A percentile compares a stretch with the other conserved stretches of the same genome.
These are phyloP conservation scores for Himalopsyche japonica DNA, from an alignment of 2,888 invertebrate genomes.

Conservation along the genomic window DNA sequence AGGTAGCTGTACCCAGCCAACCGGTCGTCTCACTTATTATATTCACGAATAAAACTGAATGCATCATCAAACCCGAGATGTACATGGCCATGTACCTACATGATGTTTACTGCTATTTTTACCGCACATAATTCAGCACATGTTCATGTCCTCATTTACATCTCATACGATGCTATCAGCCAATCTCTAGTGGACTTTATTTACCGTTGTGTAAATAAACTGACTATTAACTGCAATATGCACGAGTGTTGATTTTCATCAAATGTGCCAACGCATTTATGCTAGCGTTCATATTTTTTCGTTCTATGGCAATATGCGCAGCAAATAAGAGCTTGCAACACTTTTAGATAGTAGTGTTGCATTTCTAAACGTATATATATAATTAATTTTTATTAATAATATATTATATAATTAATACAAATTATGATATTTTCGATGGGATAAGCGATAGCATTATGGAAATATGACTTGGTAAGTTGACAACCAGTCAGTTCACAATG, in stretches of 20 bases:
- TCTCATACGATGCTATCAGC: neutral
- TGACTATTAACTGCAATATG: neutral
- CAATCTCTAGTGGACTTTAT: slow-evolving; percentile 22
- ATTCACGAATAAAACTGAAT: neutral
- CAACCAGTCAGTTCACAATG: too few species aligned
- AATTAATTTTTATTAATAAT: too few species aligned
- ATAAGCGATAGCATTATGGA: too few species aligned
- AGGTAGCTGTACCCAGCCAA: neutral
- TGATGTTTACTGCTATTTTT: neutral
- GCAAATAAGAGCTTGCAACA: neutral
- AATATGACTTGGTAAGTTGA: too few species aligned
- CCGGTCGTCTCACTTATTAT: neutral
- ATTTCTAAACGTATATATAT: too few species aligned
- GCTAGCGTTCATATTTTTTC: neutral
- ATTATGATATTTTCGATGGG: too few species aligned
- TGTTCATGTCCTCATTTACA: neutral
- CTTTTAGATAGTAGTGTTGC: neutral
- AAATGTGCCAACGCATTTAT: neutral
- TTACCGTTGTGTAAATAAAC: slow-evolving; percentile 24
- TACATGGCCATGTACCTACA: neutral
- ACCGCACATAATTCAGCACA: neutral
- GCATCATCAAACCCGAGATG: neutral
- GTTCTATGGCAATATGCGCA: neutral
- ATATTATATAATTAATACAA: too few species aligned
- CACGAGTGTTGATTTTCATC: neutral